Percentiles rank a stretch among this genome's conserved stretches.
Evolutionary conservation across 2,888 invertebrate genomes (phyloP).

Genomic region (Cheilosia grossa): DNA sequence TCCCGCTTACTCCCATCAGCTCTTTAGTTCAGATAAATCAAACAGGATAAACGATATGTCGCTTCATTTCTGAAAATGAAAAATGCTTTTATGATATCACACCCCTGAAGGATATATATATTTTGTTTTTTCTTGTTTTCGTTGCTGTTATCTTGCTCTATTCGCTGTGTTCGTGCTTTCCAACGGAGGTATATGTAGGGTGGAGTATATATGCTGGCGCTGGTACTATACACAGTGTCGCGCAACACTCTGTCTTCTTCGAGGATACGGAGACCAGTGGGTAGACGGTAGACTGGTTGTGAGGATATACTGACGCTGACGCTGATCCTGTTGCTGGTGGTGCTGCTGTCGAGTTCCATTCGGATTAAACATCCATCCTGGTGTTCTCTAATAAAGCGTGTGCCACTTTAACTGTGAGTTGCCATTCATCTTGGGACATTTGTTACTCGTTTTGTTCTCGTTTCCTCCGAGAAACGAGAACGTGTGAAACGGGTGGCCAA

Average conservation of each 20-base stretch:
- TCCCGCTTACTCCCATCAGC: constrained; percentile 59
- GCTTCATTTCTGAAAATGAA: constrained; percentile 80
- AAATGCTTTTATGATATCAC: constrained; percentile 79
- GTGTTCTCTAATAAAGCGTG: constrained; percentile 75
- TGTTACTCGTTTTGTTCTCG: constrained; percentile 64
- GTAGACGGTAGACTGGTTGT: constrained; percentile 35
- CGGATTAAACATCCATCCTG: constrained; percentile 72
- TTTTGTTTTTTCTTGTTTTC: constrained; percentile 16
- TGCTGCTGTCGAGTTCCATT: constrained; percentile 70
- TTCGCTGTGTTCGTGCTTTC: constrained; percentile 47
- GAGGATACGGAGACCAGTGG: constrained; percentile 26
- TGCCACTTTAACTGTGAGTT: constrained; percentile 75
- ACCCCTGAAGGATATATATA: constrained; percentile 69
- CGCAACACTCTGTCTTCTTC: constrained; percentile 71
- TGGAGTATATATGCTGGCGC: constrained; percentile 17
- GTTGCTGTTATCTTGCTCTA: constrained; percentile 40
- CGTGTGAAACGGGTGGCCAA: constrained; percentile 2
- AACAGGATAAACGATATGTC: constrained; percentile 80
- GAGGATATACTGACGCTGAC: constrained; percentile 27
- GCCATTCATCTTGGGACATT: constrained; percentile 74
- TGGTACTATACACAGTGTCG: constrained; percentile 67
- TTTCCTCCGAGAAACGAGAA: constrained; percentile 4
- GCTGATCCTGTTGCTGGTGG: constrained; percentile 52
- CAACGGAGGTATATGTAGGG: constrained; percentile 3
- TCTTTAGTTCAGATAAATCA: constrained; percentile 79